Base-by-base conservation (phyloP, 2,888 invertebrate species). In the Hirtodrosophila cameraria region DNA sequence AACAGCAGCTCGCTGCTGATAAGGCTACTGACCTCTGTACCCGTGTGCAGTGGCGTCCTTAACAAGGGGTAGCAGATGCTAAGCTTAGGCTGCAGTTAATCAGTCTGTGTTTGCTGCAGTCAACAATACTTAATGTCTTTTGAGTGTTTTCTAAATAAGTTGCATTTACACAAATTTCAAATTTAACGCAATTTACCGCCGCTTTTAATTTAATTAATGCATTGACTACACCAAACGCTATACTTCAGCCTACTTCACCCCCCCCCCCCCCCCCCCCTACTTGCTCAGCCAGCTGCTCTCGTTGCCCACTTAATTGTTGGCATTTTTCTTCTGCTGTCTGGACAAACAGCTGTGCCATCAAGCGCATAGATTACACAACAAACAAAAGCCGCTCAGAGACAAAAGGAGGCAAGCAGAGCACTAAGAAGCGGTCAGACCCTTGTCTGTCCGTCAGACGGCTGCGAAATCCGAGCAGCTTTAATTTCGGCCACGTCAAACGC, bases 281-380 rank as follows among this genome's bases (percentile, higher is more conserved):
- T 16, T 30, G 18, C 28, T n/a, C 7, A 43, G 15, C n/a, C 18
- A 39, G n/a, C 48, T 3, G 15, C 25, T 18, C 20, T 20, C 20
- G 39, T 53, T 68, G 79, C 71, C 86, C 79, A 79, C 77, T 87
- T 83, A 87, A 83, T 83, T 87, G 86, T 87, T 79, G 70, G 81
- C 84, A 87, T 83, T 86, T 83, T 87, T 83, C 80, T 83, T 76
- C 48, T 58, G 69, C 74, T 42, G 79, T 80, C 86, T 84, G 79
- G 77, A 84, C 86, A 84, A 83, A 73, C 86, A 80, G 86, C 86
- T 87, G 84, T 80, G 86, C 83, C 86, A 73, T 73, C 64, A 84
- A 82, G 88, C 84, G 83, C 81, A 86, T 87, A 86, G 84, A 86
- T 86, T 87, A 86, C 86, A 82, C 84, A 87, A 83, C 76, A 83